These are phyloP conservation scores for Strix uralensis DNA, from an alignment of 2,113 vertebrate species.

Conservation along the genomic window DNA sequence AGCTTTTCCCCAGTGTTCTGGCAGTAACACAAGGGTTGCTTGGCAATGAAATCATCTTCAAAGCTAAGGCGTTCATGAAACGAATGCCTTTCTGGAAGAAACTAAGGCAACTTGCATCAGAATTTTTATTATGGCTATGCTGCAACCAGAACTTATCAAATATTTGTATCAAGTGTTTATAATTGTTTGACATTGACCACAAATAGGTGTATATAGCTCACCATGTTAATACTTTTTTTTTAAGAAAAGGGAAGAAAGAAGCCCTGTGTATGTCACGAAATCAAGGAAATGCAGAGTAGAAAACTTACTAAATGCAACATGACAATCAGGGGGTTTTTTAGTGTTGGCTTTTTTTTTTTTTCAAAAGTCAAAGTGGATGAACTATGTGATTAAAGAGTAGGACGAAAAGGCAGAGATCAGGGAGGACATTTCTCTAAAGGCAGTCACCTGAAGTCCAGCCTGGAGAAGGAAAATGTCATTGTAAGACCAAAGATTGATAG, in stretches of 20 bases:
- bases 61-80: neutral
- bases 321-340: neutral
- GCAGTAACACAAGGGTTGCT: neutral
- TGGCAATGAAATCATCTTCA: slow-evolving; percentile 33
- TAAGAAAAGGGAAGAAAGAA: neutral
- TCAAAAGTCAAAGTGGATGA: neutral
- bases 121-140: neutral
- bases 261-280: neutral
- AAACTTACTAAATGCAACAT: neutral
- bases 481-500: neutral
- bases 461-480: neutral
- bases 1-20: slow-evolving; percentile 25
- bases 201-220: neutral
- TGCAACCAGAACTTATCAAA: neutral
- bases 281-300: neutral
- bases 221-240: neutral
- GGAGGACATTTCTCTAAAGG: neutral
- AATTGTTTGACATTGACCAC: neutral
- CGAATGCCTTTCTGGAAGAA: neutral
- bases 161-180: neutral
- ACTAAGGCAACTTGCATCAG: neutral
- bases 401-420: neutral
- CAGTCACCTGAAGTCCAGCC: neutral
- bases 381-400: neutral
- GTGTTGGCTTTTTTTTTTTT: neutral